phyloP scores from a whole-genome alignment of 2,113 vertebrate species.

The Syngnathus scovelli region DNA sequence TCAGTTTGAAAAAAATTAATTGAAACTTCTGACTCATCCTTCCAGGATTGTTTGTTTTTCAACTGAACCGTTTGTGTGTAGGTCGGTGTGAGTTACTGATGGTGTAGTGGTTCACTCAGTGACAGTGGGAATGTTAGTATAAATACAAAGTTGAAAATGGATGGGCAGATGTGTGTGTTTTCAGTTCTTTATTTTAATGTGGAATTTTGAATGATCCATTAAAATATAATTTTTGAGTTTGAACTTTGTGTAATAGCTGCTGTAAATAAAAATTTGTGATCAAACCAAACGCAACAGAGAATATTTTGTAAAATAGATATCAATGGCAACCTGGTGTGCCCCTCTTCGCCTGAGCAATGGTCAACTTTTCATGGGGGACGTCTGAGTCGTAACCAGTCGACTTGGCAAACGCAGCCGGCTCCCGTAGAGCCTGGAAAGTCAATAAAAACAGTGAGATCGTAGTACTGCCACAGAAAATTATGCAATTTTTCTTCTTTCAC shows the following conservation, averaged over 20 bases:
- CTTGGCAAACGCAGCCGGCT: conserved; percentile 82
- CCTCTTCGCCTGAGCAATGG: conserved; percentile 79
- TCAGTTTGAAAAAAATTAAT: too few species aligned
- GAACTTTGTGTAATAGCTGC: too few species aligned
- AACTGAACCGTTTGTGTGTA: too few species aligned
- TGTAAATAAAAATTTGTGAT: background rate
- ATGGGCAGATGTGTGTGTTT: background rate
- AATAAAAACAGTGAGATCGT: conserved; percentile 62
- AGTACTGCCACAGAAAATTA: background rate
- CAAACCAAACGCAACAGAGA: background rate
- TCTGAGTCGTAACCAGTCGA: conserved; percentile 77
- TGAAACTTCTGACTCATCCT: too few species aligned
- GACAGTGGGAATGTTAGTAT: too few species aligned
- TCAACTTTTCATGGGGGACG: conserved; percentile 80
- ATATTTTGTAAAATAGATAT: background rate
- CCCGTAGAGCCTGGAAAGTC: conserved; percentile 75
- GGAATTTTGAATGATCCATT: background rate
- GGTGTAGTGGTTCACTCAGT: too few species aligned
- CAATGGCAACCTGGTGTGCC: conserved; percentile 81
- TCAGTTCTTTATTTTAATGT: background rate
- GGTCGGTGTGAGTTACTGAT: too few species aligned
- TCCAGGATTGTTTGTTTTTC: too few species aligned
- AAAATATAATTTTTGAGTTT: too few species aligned
- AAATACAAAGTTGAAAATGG: background rate
- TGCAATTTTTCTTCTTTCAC: background rate